phyloP scores from a whole-genome alignment of 1,140 invertebrate genomes.

The Drosophila pseudoobscura region DNA sequence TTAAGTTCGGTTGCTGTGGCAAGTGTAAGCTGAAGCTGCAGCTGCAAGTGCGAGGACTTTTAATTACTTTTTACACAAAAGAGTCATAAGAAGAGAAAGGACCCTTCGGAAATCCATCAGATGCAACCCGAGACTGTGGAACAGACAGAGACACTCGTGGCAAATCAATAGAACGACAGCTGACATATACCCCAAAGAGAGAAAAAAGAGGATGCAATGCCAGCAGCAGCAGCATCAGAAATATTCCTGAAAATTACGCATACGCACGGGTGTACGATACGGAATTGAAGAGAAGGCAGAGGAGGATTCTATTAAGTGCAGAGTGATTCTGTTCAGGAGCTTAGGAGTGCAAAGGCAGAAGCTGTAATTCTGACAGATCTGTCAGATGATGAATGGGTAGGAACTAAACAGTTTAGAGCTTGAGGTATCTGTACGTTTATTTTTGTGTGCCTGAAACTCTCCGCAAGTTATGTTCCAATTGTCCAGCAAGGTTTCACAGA shows the following conservation, averaged over 20 bases:
- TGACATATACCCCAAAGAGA: slow-evolving; percentile 4
- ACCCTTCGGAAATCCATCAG: no score
- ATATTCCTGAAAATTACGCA: slow-evolving; percentile 40
- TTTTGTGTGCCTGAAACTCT: no score
- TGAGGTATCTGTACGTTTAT: no score
- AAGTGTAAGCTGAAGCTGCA: neutral
- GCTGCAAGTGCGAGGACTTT: slow-evolving; percentile 24
- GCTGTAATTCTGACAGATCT: slow-evolving; percentile 1
- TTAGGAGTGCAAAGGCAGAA: neutral
- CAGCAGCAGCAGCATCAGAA: slow-evolving; percentile 20
- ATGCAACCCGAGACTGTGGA: neutral
- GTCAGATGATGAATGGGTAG: neutral
- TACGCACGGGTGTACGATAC: slow-evolving; percentile 32
- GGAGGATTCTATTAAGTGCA: neutral
- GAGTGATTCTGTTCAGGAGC: neutral
- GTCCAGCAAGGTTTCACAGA: neutral
- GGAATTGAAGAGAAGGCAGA: slow-evolving; percentile 2
- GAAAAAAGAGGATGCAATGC: no score
- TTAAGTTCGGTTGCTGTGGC: neutral
- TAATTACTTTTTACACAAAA: slow-evolving; percentile 37
- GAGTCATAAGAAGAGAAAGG: slow-evolving; percentile 6
- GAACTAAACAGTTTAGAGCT: no score
- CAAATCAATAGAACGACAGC: slow-evolving; percentile 48
- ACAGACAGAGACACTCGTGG: slow-evolving; percentile 13
- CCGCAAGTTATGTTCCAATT: neutral